Evolutionary conservation across 1,140 invertebrate genomes (phyloP), one percentile per base, ranked within the genome.

Genomic region (Eufriesea mexicana): DNA sequence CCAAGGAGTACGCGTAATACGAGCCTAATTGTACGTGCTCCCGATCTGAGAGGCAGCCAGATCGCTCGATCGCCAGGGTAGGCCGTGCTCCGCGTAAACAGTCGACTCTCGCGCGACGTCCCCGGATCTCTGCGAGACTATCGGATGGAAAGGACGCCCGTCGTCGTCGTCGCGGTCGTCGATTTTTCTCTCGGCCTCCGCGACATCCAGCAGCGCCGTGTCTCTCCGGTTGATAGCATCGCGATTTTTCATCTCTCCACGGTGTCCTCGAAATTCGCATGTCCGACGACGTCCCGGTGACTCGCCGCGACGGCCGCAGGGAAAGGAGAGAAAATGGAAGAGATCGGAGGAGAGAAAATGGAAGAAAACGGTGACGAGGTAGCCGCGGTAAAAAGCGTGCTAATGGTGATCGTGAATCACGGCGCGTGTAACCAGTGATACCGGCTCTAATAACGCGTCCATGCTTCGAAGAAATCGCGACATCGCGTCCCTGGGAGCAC

Each of bases 1-100:
- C 7, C 35, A 47, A 35, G 35, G 47, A 20, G 20, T 6, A 47
- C 68, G 14, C 42, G 64, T 73, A 72, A 75, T 73, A 70, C 51
- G 51, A 74, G 49, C 54, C 51, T 86, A 78, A 86, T 86, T 83
- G 72, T 78, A 77, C 47, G 84, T 18, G 70, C 61, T 54, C 25
- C n/a, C 23, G 25, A 51, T 35, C 35, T 4, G 61, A 25, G 57
- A 68, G 16, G 57, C 42, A 18, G 10, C 9, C n/a, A 23, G 49
- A 83, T 76, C 20, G n/a, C 45, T 82, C 51, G 64, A 81, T 81
- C 47, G 45, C 25, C 8, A 49, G 0, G 5, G 20, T 9, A 7
- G 6, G 12, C 20, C 12, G 8, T 9, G 28, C 49, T 35, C 9
- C 55, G 6, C 23, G 28, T 64, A 45, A 49, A 45, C 57, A 20